Conservation (phyloP, 2,113 vertebrate species). For the Apodemus speciosus region DNA sequence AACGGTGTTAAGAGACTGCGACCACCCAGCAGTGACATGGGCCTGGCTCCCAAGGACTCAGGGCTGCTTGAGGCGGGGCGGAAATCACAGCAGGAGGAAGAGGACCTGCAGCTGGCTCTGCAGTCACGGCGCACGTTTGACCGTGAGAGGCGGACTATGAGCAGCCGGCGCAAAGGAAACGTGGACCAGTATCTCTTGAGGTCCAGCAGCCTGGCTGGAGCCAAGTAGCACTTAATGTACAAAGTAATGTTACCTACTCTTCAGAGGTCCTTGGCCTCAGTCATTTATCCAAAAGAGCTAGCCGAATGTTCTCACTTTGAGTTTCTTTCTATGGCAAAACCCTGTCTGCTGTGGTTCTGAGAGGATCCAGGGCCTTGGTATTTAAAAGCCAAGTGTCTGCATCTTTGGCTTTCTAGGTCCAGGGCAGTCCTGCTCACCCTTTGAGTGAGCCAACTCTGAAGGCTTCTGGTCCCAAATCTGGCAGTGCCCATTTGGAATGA, state of each 20-base stretch:
- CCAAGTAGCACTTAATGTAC: constrained; percentile 82
- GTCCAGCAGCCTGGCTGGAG: constrained; percentile 88
- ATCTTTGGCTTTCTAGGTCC: constrained; percentile 51
- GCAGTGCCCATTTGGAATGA: constrained; percentile 35
- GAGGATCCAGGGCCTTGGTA: constrained; percentile 73
- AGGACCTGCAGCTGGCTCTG: constrained; percentile 90
- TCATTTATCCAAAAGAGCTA: constrained; percentile 73
- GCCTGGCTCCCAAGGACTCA: constrained; percentile 43
- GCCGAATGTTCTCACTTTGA: constrained; percentile 60
- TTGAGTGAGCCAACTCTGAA: background rate
- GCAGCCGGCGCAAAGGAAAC: constrained; percentile 83
- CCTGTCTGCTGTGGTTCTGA: constrained; percentile 67
- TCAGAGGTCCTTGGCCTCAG: constrained; percentile 67
- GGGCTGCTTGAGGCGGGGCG: constrained; percentile 79
- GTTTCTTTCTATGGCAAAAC: constrained; percentile 66
- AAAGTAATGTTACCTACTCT: constrained; percentile 69
- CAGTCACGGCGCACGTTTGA: constrained; percentile 92
- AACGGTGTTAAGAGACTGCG: constrained; percentile 86
- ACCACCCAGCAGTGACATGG: constrained; percentile 72
- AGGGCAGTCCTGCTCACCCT: background rate
- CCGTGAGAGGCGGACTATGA: constrained; percentile 87
- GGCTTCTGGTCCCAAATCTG: constrained; percentile 36
- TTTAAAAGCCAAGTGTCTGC: constrained; percentile 34
- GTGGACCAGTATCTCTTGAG: constrained; percentile 92
- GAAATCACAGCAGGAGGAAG: constrained; percentile 88